These are phyloP conservation scores for Aporophyla nigra DNA, from an alignment of 2,888 invertebrate species.

Conservation along the genomic window DNA sequence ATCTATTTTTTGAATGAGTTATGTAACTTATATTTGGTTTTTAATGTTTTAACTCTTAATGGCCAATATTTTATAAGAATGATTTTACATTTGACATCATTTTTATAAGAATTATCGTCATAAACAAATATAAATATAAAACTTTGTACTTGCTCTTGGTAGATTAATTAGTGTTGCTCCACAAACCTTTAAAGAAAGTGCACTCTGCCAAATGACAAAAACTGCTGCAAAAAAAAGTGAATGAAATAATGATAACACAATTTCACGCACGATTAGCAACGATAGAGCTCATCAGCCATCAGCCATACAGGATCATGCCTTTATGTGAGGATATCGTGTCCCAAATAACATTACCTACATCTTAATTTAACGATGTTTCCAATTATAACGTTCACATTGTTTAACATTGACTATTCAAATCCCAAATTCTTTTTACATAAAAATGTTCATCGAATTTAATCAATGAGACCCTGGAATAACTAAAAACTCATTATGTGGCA, in stretches of 20 bases:
- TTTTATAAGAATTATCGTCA: neutral
- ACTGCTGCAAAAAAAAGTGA: conserved; percentile 2
- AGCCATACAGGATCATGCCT: neutral
- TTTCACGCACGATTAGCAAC: conserved; percentile 8
- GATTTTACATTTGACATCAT: too few relatives aligned
- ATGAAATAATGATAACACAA: conserved; percentile 8
- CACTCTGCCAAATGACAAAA: neutral
- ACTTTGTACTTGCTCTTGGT: neutral
- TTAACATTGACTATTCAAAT: neutral
- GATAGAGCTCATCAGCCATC: neutral
- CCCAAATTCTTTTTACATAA: conserved; percentile 27
- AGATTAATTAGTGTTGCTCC: neutral
- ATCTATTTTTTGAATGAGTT: conserved; percentile 11
- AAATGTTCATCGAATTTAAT: conserved; percentile 62
- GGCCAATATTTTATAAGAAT: too few relatives aligned
- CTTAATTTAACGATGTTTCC: neutral
- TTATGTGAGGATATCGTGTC: neutral
- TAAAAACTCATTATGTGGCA: conserved; percentile 84
- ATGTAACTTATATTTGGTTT: conserved; percentile 7
- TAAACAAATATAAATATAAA: neutral
- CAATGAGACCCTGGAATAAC: conserved; percentile 73
- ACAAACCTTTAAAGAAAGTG: neutral
- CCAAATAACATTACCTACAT: neutral
- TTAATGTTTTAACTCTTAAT: neutral
- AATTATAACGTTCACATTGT: neutral